A percentile compares a stretch with the other conserved stretches of the same genome.
Conservation (phyloP, 2,797 vertebrate genomes). For the Eulemur rubriventer region DNA sequence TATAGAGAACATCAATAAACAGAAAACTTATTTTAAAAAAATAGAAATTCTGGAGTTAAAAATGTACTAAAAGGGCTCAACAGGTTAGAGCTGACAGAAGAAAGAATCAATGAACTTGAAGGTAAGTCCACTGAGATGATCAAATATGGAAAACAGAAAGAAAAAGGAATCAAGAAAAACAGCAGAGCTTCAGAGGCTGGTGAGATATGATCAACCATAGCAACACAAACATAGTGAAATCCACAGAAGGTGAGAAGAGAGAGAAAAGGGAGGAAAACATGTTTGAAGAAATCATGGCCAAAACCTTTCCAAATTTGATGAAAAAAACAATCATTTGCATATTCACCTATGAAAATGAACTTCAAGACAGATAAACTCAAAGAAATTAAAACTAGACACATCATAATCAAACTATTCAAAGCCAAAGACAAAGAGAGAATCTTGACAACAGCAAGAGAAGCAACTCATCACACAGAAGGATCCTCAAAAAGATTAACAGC, state of each 20-base stretch:
- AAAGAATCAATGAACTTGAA: background rate
- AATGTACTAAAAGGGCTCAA: background rate
- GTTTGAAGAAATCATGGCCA: background rate
- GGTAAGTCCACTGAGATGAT: background rate
- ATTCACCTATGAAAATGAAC: background rate
- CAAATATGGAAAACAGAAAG: background rate
- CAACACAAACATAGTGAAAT: background rate
- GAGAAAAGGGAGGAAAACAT: background rate
- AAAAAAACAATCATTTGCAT: background rate
- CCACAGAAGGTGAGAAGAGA: background rate
- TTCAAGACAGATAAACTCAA: background rate
- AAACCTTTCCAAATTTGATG: background rate
- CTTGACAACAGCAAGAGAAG: background rate
- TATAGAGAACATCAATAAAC: background rate
- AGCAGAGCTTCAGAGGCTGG: background rate
- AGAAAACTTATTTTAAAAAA: background rate
- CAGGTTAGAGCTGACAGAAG: background rate
- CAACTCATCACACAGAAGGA: background rate
- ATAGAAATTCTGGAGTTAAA: background rate
- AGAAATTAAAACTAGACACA: background rate
- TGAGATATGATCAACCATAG: background rate
- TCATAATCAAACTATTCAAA: background rate
- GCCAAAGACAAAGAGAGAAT: background rate
- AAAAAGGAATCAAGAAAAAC: background rate
- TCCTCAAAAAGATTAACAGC: background rate